Base-by-base conservation (phyloP, 2,113 vertebrate species). In the Tachysurus fulvidraco region DNA sequence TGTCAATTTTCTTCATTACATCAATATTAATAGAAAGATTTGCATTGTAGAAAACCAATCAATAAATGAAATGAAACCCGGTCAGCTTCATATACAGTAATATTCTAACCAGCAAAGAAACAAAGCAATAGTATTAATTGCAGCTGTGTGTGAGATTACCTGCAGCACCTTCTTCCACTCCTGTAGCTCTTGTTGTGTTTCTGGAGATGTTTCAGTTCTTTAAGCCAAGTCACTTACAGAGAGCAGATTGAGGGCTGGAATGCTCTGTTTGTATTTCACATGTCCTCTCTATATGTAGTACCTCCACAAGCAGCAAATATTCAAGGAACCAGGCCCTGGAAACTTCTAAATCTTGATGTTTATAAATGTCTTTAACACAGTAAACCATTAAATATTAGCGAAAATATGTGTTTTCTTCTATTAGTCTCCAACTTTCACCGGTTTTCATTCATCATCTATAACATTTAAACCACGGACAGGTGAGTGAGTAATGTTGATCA, bases 211-310 rank as follows among this genome's bases (percentile, higher is more conserved):
- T 80, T 76, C 62, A n/a, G 12, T 44, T 65, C 44, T 41, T 81
- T 52, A 73, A 62, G 4, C 10, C 25, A 13, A 59, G 82, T 41
- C 5, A 5, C 74, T 73, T 2, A 83, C 67, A 50, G 41, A 85
- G 80, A 84, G 55, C 69, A 60, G 55, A 59, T 0, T 52, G 14
- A 62, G 0, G 16, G 71, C 85, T 57, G 54, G 55, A 78, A 50
- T 16, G n/a, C 36, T 25, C 41, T 60, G 71, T 88, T 87, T 87
- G 84, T 11, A 73, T 79, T 91, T 92, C 88, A 88, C 90, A 88
- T 30, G 23, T 46, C 57, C 23, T 13, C 54, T 79, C 76, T 81
- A 84, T 80, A 90, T 81, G 74, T 71, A 50, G 50, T 83, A 87
- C 83, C 78, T 50, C 30, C 65, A 81, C 76, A 79, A 44, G 17